These are phyloP conservation scores for Xiphophorus maculatus DNA, from an alignment of 2,113 vertebrate genomes.

Conservation along the genomic window DNA sequence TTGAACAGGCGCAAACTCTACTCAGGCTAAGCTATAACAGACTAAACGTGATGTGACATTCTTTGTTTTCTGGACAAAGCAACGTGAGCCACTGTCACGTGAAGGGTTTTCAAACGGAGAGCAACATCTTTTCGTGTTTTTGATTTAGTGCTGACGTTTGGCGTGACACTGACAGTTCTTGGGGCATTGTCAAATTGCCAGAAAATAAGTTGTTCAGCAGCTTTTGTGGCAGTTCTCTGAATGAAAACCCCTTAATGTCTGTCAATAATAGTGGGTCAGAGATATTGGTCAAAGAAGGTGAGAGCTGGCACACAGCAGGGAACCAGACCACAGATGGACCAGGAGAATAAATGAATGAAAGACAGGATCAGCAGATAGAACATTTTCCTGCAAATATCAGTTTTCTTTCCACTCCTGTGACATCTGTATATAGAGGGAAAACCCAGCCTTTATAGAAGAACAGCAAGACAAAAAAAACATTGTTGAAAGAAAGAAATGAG, in stretches of 20 bases:
- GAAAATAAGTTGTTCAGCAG: constrained; percentile 19
- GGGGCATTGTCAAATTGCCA: constrained; percentile 4
- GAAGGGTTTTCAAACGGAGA: neutral
- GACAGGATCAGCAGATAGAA: neutral
- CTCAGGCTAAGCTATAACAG: neutral
- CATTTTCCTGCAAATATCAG: neutral
- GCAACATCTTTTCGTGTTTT: constrained; percentile 1
- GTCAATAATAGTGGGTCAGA: constrained; percentile 6
- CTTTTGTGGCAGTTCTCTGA: constrained; percentile 20
- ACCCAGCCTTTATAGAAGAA: neutral
- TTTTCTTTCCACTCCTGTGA: neutral
- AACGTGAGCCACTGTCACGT: constrained; percentile 7
- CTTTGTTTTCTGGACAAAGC: constrained; percentile 6
- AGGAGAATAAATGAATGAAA: neutral
- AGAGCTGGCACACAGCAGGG: constrained; percentile 1
- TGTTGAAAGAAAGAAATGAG: too few relatives aligned
- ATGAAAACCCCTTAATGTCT: constrained; percentile 8
- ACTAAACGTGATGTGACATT: neutral
- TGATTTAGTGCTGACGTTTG: constrained; percentile 2
- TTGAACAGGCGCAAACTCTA: neutral
- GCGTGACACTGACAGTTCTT: constrained; percentile 25
- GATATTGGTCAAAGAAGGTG: neutral
- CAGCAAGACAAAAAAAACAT: neutral
- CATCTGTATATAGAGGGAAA: neutral
- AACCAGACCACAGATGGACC: neutral